Conservation (phyloP, 2,888 invertebrate species). For the Dermolepida albohirtum region DNA sequence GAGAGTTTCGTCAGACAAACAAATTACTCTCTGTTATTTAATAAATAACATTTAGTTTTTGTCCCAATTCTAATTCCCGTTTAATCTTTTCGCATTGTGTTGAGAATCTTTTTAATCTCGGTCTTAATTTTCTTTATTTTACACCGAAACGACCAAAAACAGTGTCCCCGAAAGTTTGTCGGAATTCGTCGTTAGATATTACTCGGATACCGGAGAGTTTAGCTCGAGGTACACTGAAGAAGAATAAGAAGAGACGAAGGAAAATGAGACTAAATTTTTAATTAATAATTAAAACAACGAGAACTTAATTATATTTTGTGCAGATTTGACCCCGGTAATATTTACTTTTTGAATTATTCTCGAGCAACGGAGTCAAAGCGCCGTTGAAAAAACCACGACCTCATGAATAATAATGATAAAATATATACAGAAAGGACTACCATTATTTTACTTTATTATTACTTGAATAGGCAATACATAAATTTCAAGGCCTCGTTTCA, state of each 20-base stretch:
- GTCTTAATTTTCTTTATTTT: slow-evolving; percentile 42
- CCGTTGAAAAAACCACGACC: slow-evolving; percentile 18
- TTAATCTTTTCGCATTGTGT: slow-evolving; percentile 34
- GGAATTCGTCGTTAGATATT: slow-evolving; percentile 40
- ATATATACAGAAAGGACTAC: slow-evolving; percentile 6
- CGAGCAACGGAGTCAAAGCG: slow-evolving; percentile 9
- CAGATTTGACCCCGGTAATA: slow-evolving; percentile 36
- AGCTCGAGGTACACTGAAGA: neutral
- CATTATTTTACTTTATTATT: slow-evolving; percentile 33
- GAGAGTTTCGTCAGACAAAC: neutral
- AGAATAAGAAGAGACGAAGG: slow-evolving; percentile 32
- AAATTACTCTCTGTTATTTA: slow-evolving; percentile 33
- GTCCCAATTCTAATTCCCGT: slow-evolving; percentile 33
- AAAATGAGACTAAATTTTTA: slow-evolving; percentile 46
- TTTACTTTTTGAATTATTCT: slow-evolving; percentile 40
- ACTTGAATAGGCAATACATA: slow-evolving; percentile 39
- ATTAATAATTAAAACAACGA: slow-evolving; percentile 48
- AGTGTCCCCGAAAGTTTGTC: slow-evolving; percentile 36
- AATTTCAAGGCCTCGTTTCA: slow-evolving; percentile 23
- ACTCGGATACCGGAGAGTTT: slow-evolving; percentile 14
- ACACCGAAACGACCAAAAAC: slow-evolving; percentile 36
- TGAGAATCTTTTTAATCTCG: slow-evolving; percentile 40
- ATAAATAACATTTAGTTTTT: slow-evolving; percentile 35
- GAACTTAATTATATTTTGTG: slow-evolving; percentile 46
- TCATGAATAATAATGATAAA: slow-evolving; percentile 41